A percentile compares a stretch with the other conserved stretches of the same genome.
Evolutionary conservation across 2,888 invertebrate genomes (phyloP).

Genomic region (Drosophila buzzatii): DNA sequence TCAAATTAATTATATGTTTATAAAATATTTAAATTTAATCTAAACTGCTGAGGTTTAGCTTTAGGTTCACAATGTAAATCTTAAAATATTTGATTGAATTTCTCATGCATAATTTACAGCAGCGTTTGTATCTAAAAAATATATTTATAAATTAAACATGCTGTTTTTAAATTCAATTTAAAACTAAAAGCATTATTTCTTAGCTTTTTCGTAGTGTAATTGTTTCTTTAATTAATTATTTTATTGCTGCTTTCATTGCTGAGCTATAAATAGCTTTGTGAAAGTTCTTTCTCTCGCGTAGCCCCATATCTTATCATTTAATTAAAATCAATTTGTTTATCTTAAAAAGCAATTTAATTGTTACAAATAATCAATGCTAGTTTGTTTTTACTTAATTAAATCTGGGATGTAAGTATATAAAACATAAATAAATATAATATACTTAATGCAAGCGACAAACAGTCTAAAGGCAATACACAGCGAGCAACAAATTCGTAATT

Average conservation of each 20-base stretch:
- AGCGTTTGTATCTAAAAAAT: too few species aligned
- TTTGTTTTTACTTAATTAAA: neutral
- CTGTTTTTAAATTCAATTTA: neutral
- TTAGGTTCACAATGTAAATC: neutral
- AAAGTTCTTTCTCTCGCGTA: conserved; percentile 4
- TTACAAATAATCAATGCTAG: neutral
- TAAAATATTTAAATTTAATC: neutral
- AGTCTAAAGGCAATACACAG: conserved; percentile 24
- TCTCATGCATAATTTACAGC: too few species aligned
- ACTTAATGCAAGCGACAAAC: neutral
- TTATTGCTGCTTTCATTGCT: neutral
- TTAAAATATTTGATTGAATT: too few species aligned
- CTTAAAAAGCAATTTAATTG: neutral
- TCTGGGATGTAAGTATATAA: neutral
- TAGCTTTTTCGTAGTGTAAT: neutral
- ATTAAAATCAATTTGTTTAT: conserved; percentile 11
- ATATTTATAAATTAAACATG: too few species aligned
- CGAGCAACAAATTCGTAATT: conserved; percentile 26
- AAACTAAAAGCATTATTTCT: neutral
- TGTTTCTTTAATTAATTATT: neutral
- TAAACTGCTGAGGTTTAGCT: neutral
- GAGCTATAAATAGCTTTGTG: neutral
- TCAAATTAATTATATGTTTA: neutral
- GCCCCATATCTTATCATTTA: conserved; percentile 13
- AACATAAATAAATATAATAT: neutral